These are phyloP conservation scores for Zaprionus kolodkinae DNA, from an alignment of 1,140 invertebrate species.

Conservation along the genomic window DNA sequence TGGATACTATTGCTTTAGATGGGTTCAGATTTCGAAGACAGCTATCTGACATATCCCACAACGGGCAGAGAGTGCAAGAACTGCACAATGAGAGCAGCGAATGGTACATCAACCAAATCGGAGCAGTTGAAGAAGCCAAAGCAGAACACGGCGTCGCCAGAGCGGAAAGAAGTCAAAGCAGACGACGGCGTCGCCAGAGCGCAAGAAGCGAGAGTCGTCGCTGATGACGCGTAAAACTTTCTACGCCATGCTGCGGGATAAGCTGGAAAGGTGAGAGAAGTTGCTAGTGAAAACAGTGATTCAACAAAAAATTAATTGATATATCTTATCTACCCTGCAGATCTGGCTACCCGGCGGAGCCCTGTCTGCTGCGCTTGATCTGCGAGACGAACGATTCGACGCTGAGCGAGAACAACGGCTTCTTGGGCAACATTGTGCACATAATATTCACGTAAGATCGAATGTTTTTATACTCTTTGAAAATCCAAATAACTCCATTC, in stretches of 20 bases:
- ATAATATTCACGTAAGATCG: conserved; percentile 67
- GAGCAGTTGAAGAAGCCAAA: background rate
- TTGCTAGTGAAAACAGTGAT: no score
- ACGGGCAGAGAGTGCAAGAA: conserved; percentile 41
- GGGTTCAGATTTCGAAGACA: conserved; percentile 55
- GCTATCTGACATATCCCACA: conserved; percentile 68
- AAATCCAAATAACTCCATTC: background rate
- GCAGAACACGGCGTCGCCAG: background rate
- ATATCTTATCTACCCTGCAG: conserved; percentile 22
- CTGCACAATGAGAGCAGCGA: conserved; percentile 40
- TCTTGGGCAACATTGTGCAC: conserved; percentile 72
- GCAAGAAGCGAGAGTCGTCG: conserved; percentile 44
- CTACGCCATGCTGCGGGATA: conserved; percentile 69
- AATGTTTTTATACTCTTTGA: background rate
- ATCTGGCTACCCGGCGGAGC: conserved; percentile 60
- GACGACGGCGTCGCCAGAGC: background rate
- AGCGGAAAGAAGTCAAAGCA: no score
- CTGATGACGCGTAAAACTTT: conserved; percentile 63
- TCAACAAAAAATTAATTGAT: background rate
- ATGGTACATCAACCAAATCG: background rate
- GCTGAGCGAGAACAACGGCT: conserved; percentile 71
- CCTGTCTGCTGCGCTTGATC: conserved; percentile 71
- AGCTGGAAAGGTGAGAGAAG: conserved; percentile 57
- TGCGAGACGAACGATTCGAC: conserved; percentile 75
- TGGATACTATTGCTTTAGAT: conserved; percentile 36